Evolutionary conservation across 2,888 invertebrate species (phyloP).

Genomic region (Melangyna quadrimaculata): DNA sequence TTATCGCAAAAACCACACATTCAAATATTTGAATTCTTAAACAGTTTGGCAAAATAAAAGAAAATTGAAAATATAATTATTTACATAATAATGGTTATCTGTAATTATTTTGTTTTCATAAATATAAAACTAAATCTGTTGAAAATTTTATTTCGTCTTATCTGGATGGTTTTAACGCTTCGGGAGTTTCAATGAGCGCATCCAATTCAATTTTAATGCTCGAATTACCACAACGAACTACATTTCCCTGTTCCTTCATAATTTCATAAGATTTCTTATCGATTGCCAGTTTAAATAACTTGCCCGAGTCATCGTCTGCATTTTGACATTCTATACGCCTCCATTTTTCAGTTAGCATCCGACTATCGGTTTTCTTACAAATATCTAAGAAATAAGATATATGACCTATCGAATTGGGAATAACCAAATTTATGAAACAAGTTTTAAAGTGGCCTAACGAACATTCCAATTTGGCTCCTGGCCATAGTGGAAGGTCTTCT

Average conservation of each 20-base stretch:
- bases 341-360: constrained; percentile 12
- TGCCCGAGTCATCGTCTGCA: background rate
- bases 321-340: background rate
- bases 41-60: too few species aligned
- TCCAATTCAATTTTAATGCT: background rate
- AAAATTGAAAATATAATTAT: background rate
- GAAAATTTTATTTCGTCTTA: background rate
- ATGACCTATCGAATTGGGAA: constrained; percentile 15
- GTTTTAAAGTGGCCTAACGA: background rate
- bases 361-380: constrained; percentile 14
- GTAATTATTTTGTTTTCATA: background rate
- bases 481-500: background rate
- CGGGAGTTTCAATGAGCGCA: background rate
- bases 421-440: background rate
- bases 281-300: background rate
- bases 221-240: background rate
- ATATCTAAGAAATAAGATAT: constrained; percentile 8
- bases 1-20: too few species aligned
- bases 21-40: too few species aligned
- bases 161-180: background rate
- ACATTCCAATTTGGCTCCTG: background rate
- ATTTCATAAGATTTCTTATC: background rate
- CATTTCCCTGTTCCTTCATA: background rate
- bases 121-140: background rate
- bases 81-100: background rate